Evolutionary conservation across 2,113 vertebrate species (phyloP).

Genomic region (Urocitellus parryii): DNA sequence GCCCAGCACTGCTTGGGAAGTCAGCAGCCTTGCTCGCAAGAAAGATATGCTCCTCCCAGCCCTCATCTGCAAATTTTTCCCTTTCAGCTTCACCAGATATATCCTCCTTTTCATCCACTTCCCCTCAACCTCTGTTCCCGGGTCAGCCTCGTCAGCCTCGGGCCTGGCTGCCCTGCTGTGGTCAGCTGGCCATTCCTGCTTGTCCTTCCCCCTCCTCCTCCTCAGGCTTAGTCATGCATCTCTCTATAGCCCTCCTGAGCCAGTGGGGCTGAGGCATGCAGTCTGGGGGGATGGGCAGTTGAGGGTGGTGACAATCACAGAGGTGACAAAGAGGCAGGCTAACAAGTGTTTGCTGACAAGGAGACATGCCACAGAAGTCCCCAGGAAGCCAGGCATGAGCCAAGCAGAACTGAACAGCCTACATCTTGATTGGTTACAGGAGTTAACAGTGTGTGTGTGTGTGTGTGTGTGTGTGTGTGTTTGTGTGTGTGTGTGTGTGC

Average conservation of each 20-base stretch:
- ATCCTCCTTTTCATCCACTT: not conserved
- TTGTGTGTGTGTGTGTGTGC: no score
- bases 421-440: not conserved
- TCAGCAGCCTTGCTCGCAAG: not conserved
- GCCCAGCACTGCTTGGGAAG: not conserved
- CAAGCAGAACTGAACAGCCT: not conserved
- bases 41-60: rapidly evolving
- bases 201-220: not conserved
- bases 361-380: not conserved
- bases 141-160: rapidly evolving
- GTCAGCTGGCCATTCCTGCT: not conserved
- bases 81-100: not conserved
- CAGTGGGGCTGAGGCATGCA: not conserved
- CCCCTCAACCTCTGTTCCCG: not conserved
- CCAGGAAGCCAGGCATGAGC: slow-evolving; percentile 21
- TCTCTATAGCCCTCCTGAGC: slow-evolving; percentile 39
- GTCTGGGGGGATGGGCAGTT: not conserved
- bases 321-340: slow-evolving; percentile 15
- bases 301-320: not conserved
- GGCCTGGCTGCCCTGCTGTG: rapidly evolving
- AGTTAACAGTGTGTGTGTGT: not conserved
- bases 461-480: not conserved
- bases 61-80: not conserved
- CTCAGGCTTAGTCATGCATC: not conserved
- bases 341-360: not conserved